These are phyloP conservation scores for Oxygymnocypris stewartii DNA, from an alignment of 2,113 vertebrate species.

Conservation along the genomic window DNA sequence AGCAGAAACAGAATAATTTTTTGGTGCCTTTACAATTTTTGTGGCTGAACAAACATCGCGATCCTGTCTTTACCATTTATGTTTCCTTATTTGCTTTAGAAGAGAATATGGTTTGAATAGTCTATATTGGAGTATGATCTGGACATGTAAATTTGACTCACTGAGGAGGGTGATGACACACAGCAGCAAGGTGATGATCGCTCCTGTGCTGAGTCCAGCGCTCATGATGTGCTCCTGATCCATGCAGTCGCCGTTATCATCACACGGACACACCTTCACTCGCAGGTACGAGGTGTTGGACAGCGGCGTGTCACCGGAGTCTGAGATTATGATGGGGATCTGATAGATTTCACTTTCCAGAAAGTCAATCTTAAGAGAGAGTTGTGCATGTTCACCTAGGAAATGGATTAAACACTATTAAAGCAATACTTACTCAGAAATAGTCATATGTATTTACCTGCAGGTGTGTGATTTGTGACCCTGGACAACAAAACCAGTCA, in stretches of 20 bases:
- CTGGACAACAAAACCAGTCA: too few species aligned
- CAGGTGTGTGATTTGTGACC: background rate
- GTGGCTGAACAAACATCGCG: background rate
- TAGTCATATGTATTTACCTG: background rate
- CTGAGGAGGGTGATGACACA: slow-evolving; percentile 97
- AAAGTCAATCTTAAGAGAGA: slow-evolving; percentile 88
- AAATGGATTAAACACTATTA: background rate
- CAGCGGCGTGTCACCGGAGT: slow-evolving; percentile 93
- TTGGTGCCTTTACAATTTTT: background rate
- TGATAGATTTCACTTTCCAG: slow-evolving; percentile 93
- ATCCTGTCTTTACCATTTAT: background rate
- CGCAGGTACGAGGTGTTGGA: slow-evolving; percentile 91
- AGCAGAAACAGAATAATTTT: background rate
- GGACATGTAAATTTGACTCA: slow-evolving; percentile 74
- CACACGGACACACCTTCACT: slow-evolving; percentile 94
- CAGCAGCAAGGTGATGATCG: slow-evolving; percentile 95
- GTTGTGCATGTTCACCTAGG: slow-evolving; percentile 89
- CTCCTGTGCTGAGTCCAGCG: slow-evolving; percentile 90
- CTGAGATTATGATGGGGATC: slow-evolving; percentile 92
- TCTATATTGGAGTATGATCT: background rate
- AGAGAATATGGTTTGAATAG: background rate
- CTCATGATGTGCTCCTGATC: slow-evolving; percentile 91
- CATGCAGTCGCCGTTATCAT: slow-evolving; percentile 91
- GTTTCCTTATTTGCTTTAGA: background rate
- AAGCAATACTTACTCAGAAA: background rate